Conservation (phyloP, 2,113 vertebrate species). For the Circaetus cinerascens region DNA sequence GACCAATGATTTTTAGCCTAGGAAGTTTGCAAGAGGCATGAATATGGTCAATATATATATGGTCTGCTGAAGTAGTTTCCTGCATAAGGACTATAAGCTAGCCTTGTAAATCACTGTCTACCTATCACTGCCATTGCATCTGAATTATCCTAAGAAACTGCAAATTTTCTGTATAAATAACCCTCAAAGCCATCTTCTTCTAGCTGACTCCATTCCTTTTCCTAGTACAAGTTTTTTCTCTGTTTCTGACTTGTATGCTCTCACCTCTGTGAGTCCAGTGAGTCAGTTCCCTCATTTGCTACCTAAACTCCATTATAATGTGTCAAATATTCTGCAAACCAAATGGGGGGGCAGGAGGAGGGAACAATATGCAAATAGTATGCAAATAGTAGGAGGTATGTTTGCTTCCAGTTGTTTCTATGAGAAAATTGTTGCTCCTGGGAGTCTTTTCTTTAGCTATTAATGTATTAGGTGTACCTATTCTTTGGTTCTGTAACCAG, state of each 20-base stretch:
- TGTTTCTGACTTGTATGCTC: neutral
- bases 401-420: neutral
- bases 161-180: neutral
- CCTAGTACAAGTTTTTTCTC: neutral
- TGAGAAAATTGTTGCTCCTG: neutral
- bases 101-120: neutral
- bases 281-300: neutral
- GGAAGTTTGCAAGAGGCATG: neutral
- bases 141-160: neutral
- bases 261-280: neutral
- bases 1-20: neutral
- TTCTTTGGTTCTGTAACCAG: neutral
- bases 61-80: neutral
- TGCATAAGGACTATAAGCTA: neutral
- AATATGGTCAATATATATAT: neutral
- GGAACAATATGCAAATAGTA: neutral
- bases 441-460: neutral
- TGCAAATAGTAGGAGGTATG: neutral
- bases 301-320: neutral
- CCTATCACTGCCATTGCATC: neutral
- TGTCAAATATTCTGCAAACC: neutral
- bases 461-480: neutral
- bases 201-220: neutral
- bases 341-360: rapidly evolving
- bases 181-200: neutral